Percentiles rank a stretch among this genome's conserved stretches.
Evolutionary conservation across 2,113 vertebrate species (phyloP).

Genomic region (human): DNA sequence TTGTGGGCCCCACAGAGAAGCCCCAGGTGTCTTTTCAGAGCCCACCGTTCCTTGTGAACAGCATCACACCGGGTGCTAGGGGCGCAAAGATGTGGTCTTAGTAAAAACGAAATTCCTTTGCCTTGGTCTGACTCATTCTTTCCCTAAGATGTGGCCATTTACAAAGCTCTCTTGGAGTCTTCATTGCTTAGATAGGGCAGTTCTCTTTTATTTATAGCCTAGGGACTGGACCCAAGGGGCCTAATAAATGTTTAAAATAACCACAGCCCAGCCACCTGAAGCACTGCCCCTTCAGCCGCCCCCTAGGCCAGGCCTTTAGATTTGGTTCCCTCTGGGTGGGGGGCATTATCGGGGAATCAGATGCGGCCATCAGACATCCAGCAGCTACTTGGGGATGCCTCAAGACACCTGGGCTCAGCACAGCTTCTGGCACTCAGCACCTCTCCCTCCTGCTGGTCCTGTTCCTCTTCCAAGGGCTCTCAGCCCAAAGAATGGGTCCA

Average conservation of each 20-base stretch:
- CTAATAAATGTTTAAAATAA: neutral
- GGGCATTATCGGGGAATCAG: neutral
- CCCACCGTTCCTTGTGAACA: neutral
- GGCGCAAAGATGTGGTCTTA: neutral
- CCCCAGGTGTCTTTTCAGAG: neutral
- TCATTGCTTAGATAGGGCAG: neutral
- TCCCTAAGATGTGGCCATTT: neutral
- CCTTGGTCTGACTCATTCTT: neutral
- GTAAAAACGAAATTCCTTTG: neutral
- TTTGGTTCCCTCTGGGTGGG: accelerated
- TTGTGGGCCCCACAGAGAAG: neutral
- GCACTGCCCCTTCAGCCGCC: neutral
- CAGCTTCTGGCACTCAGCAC: accelerated
- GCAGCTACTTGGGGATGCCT: neutral
- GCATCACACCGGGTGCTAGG: neutral
- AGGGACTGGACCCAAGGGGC: neutral
- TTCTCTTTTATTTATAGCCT: neutral
- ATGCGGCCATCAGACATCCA: accelerated
- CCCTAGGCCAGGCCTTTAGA: neutral
- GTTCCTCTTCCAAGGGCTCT: neutral
- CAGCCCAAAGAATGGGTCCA: neutral
- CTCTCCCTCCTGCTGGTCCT: neutral
- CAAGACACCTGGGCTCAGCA: neutral
- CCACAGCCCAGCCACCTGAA: neutral
- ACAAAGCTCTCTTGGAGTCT: neutral